Conservation (phyloP, 92 coral and sea anemone species). For the Zoanthus gigantus region DNA sequence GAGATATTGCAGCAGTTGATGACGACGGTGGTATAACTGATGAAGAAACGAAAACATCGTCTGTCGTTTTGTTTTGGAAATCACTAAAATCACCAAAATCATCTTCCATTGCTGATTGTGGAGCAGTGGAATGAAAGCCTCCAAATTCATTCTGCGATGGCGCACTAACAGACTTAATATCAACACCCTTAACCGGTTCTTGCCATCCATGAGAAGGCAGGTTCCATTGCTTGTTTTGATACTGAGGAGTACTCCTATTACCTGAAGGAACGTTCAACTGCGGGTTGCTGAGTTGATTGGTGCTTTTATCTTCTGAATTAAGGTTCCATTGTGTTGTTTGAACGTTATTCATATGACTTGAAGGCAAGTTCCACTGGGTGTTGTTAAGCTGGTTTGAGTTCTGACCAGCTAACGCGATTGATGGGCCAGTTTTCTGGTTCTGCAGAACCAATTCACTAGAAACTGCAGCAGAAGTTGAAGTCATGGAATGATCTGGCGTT, state of each 20-base stretch:
- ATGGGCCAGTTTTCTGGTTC: neutral
- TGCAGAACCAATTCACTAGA: slow-evolving; percentile 5
- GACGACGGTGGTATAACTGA: neutral
- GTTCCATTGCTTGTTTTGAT: neutral
- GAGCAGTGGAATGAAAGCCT: slow-evolving; percentile 35
- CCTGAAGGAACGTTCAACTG: slow-evolving; percentile 12
- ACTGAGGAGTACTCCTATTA: neutral
- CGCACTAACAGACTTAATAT: neutral
- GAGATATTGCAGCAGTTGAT: neutral
- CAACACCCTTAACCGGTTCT: neutral
- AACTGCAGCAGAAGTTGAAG: slow-evolving; percentile 11
- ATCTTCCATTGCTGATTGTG: slow-evolving; percentile 27
- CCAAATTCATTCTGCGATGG: slow-evolving; percentile 40
- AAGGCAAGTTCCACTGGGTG: slow-evolving; percentile 25
- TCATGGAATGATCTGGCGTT: slow-evolving; percentile 1
- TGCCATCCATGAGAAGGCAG: slow-evolving; percentile 3
- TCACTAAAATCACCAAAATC: slow-evolving; percentile 69
- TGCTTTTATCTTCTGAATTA: neutral
- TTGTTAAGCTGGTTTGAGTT: neutral
- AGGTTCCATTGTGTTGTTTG: slow-evolving; percentile 5
- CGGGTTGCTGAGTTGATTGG: neutral
- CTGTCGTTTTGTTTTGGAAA: slow-evolving; percentile 54
- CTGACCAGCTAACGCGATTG: neutral
- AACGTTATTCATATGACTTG: neutral
- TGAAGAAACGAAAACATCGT: neutral